Evolutionary conservation across 2,797 vertebrate genomes (phyloP).

Genomic region (Remorina albescens): DNA sequence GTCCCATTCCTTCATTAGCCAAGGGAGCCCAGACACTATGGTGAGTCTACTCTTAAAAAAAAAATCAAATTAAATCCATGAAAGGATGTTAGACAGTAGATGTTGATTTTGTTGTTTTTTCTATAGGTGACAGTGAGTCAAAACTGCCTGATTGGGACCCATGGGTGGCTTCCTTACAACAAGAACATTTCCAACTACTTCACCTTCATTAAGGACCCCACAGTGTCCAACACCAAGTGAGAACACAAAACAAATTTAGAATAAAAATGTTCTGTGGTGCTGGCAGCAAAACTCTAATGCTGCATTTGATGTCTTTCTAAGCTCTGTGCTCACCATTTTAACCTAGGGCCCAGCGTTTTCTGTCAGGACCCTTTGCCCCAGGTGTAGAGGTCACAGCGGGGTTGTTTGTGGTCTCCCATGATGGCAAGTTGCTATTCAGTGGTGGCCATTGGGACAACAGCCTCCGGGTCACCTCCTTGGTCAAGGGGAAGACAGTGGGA

Average conservation of each 20-base stretch:
- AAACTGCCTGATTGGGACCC: conserved; percentile 92
- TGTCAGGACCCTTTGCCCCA: conserved; percentile 92
- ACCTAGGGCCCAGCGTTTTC: conserved; percentile 89
- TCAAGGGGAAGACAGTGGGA: conserved; percentile 91
- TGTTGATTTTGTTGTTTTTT: not conserved
- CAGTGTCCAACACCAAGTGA: conserved; percentile 94
- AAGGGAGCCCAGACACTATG: conserved; percentile 95
- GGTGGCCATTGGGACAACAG: conserved; percentile 99
- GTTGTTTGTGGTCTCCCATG: conserved; percentile 93
- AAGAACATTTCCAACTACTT: conserved; percentile 98
- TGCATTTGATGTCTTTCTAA: no score
- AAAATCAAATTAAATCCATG: not conserved
- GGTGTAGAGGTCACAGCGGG: conserved; percentile 89
- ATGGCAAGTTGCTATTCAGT: conserved; percentile 95
- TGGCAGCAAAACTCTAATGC: not conserved
- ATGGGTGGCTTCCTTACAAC: conserved; percentile 97
- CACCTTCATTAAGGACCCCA: conserved; percentile 96
- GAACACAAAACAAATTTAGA: conserved; percentile 42
- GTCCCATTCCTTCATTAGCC: conserved; percentile 96
- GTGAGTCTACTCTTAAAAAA: conserved; percentile 78
- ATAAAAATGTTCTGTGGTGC: not conserved
- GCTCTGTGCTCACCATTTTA: not conserved
- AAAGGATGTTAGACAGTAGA: not conserved
- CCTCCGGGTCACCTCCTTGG: conserved; percentile 92
- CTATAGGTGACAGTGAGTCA: conserved; percentile 90